Percentiles rank a stretch among this genome's conserved stretches.
phyloP scores from a whole-genome alignment of 2,113 vertebrate genomes.

The Anolis carolinensis region DNA sequence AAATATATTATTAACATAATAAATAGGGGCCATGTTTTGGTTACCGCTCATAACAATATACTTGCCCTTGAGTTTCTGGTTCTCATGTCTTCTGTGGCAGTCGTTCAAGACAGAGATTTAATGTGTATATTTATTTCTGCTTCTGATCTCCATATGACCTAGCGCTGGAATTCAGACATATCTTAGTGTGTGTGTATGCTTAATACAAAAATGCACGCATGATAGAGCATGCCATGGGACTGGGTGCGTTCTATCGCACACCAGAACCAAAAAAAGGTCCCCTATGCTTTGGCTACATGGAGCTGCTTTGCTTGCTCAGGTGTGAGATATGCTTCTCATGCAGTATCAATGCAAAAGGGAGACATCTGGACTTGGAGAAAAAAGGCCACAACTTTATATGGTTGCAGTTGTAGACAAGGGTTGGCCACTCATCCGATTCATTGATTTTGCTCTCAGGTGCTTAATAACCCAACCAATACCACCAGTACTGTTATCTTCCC shows the following conservation, averaged over 20 bases:
- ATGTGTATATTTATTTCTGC: neutral
- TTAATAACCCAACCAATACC: too few species aligned
- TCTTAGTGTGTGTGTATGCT: neutral
- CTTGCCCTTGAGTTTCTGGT: slow-evolving; percentile 7
- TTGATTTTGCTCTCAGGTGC: too few species aligned
- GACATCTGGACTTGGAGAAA: too few species aligned
- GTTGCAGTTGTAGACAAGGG: too few species aligned
- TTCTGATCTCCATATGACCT: slow-evolving; percentile 55
- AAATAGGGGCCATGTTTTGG: neutral
- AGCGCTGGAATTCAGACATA: slow-evolving; percentile 52
- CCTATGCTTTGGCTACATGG: neutral
- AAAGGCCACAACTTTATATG: too few species aligned
- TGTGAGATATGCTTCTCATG: too few species aligned
- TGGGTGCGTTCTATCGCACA: neutral
- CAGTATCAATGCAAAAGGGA: too few species aligned
- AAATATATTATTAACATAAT: too few species aligned
- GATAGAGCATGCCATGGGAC: neutral
- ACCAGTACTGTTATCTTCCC: too few species aligned
- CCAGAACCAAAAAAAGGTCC: neutral
- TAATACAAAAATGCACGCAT: neutral
- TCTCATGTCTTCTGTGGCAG: neutral
- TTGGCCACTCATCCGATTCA: too few species aligned
- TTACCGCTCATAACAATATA: neutral
- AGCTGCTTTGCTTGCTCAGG: too few species aligned
- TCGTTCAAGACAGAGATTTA: slow-evolving; percentile 9